Evolutionary conservation across 2,797 vertebrate genomes (phyloP).

Genomic region (Otus scops): DNA sequence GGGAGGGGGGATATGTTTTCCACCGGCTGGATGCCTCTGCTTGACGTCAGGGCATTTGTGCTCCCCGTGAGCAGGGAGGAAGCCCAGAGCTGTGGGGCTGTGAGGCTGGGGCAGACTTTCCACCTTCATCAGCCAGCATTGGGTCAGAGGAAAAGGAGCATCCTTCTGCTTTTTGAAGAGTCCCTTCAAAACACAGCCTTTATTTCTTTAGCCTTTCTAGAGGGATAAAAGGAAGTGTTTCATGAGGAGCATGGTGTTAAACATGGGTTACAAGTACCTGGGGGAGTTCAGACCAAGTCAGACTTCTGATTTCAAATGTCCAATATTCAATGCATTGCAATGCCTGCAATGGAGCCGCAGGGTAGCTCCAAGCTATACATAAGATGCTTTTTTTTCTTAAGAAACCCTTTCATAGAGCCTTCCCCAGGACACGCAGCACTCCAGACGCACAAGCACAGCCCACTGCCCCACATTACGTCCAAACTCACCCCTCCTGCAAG

Average conservation of each 20-base stretch:
- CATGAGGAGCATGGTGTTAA: neutral
- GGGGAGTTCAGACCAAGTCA: neutral
- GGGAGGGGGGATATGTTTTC: neutral
- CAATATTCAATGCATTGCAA: neutral
- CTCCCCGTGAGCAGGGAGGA: neutral
- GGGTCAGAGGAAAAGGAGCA: neutral
- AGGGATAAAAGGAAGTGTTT: neutral
- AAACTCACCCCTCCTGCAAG: neutral
- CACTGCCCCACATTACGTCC: rapidly evolving
- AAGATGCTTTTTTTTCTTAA: neutral
- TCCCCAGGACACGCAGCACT: neutral
- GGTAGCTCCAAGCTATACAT: neutral
- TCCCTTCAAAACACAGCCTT: neutral
- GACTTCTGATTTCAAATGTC: neutral
- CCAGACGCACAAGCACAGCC: neutral
- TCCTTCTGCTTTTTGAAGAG: neutral
- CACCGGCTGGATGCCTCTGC: neutral
- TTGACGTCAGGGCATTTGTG: rapidly evolving
- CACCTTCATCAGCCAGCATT: neutral
- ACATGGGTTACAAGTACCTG: neutral
- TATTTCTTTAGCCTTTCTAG: neutral
- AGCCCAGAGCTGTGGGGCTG: rapidly evolving
- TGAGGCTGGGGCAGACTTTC: neutral
- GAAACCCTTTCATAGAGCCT: neutral
- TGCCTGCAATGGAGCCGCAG: neutral